Evolutionary conservation across 2,888 invertebrate genomes (phyloP).

Genomic region (Tipula confusa): DNA sequence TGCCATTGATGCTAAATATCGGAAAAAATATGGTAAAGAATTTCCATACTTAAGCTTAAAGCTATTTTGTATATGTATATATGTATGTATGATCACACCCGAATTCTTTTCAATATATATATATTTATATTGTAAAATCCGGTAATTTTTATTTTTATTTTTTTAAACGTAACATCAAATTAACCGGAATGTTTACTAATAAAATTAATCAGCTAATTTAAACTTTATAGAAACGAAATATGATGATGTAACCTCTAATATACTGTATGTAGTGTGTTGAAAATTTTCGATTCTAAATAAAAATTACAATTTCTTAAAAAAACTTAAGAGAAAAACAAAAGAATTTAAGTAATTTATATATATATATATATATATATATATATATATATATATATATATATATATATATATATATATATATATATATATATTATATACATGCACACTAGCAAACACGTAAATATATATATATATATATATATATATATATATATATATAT

Average conservation of each 20-base stretch:
- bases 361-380: neutral
- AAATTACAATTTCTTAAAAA: neutral
- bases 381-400: too few species aligned
- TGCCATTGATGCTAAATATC: neutral
- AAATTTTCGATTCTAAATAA: neutral
- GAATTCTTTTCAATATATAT: neutral
- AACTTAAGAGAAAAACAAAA: neutral
- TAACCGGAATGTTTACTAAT: conserved; percentile 20
- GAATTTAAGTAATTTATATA: conserved; percentile 1
- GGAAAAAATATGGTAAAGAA: neutral
- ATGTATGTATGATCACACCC: neutral
- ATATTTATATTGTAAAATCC: neutral
- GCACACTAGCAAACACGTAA: too few species aligned
- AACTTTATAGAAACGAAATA: neutral
- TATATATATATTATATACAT: too few species aligned
- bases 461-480: neutral
- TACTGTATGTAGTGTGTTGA: neutral
- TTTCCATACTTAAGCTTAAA: neutral
- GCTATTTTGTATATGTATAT: neutral
- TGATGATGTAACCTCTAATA: neutral
- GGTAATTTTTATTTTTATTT: neutral
- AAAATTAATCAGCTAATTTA: conserved; percentile 25
- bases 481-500: neutral
- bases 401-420: too few species aligned
- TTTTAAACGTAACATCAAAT: neutral